Evolutionary conservation across 2,113 vertebrate genomes (phyloP).

Genomic region (Recurvirostra avosetta): DNA sequence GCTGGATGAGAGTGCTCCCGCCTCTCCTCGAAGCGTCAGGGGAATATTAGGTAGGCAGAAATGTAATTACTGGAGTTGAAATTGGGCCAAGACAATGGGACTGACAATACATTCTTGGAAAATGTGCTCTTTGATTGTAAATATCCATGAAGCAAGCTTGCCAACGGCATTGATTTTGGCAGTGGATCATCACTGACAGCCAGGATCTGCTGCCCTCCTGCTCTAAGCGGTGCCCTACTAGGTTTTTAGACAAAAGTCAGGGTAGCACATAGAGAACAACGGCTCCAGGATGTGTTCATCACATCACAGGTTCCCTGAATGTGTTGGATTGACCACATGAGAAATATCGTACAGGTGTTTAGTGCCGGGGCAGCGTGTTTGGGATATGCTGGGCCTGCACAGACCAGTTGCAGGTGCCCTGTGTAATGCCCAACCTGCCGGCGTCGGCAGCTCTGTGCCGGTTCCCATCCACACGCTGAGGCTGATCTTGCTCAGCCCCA

Average conservation of each 20-base stretch:
- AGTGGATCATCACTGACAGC: slow-evolving; percentile 30
- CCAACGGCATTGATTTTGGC: slow-evolving; percentile 45
- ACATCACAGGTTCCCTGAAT: neutral
- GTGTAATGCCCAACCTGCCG: neutral
- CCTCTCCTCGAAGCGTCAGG: neutral
- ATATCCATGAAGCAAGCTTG: slow-evolving; percentile 32
- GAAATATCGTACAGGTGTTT: neutral
- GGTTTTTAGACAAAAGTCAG: neutral
- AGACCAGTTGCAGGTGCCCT: neutral
- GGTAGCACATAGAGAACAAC: neutral
- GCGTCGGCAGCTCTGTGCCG: neutral
- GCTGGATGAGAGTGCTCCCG: neutral
- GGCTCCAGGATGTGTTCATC: neutral
- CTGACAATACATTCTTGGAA: slow-evolving; percentile 14
- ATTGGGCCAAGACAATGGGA: slow-evolving; percentile 1
- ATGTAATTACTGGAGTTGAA: slow-evolving; percentile 16
- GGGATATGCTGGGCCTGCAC: neutral
- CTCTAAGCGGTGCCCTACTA: neutral
- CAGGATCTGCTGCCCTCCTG: neutral
- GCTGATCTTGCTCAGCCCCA: neutral
- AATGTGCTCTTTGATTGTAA: slow-evolving; percentile 17
- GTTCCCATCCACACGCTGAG: neutral
- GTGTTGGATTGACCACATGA: neutral
- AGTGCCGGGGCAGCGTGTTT: rapidly evolving
- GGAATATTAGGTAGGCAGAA: neutral